Percentiles rank a stretch among this genome's conserved stretches.
Evolutionary conservation across 2,888 invertebrate species (phyloP).

Genomic region (Euphydryas editha): DNA sequence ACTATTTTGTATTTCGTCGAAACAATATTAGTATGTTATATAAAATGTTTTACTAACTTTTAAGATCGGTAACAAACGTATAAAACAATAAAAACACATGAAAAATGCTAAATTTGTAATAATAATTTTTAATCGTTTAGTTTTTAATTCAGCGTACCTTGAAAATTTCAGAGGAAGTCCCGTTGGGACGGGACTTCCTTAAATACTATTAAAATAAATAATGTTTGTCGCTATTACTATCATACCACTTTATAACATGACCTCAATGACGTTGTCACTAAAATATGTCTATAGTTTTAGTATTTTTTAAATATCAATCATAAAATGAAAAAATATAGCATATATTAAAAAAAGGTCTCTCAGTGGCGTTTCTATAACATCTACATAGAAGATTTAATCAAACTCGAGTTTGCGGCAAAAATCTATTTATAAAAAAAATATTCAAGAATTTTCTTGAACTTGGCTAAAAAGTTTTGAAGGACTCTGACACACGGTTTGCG

Average conservation of each 20-base stretch:
- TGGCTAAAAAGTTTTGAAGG: neutral
- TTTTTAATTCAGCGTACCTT: conserved; percentile 8
- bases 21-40: neutral
- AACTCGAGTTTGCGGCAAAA: neutral
- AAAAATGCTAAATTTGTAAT: neutral
- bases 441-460: neutral
- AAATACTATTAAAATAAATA: conserved; percentile 4
- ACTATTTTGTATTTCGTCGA: neutral
- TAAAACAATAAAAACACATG: neutral
- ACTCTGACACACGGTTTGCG: neutral
- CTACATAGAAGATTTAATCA: neutral
- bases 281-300: neutral
- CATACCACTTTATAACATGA: conserved; percentile 20
- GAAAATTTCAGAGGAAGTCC: conserved; percentile 33
- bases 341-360: neutral
- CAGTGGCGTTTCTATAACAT: neutral
- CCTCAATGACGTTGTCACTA: conserved; percentile 18
- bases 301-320: neutral
- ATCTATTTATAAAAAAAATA: neutral
- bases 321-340: neutral
- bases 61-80: neutral
- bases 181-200: conserved; percentile 40
- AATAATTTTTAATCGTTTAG: neutral
- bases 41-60: neutral
- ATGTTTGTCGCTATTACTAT: conserved; percentile 11